Evolutionary conservation across 2,113 vertebrate species (phyloP).

Genomic region (Myotis lucifugus): DNA sequence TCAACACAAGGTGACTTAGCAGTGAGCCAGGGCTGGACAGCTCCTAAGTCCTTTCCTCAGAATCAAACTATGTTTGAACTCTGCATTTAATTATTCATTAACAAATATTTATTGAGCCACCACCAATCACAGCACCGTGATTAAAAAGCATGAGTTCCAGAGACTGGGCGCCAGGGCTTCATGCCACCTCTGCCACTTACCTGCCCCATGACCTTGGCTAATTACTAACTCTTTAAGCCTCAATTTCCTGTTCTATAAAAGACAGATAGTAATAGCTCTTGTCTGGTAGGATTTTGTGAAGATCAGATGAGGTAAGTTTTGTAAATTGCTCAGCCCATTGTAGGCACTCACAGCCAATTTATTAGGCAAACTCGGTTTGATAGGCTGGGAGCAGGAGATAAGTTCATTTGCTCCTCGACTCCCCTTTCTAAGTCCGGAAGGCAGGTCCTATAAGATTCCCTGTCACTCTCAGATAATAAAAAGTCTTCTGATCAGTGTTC

Average conservation of each 20-base stretch:
- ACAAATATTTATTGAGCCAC: not conserved
- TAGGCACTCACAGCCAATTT: not conserved
- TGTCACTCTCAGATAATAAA: constrained; percentile 31
- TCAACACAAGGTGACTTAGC: not conserved
- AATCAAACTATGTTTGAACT: not conserved
- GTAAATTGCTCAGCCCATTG: not conserved
- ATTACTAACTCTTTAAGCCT: not conserved
- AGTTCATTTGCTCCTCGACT: not conserved
- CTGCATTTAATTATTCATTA: constrained; percentile 11
- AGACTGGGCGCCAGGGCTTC: not conserved
- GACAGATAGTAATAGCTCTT: not conserved
- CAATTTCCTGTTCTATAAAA: not conserved
- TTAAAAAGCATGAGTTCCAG: not conserved
- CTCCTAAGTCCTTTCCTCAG: not conserved
- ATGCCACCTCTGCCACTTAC: not conserved
- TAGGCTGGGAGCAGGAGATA: not conserved
- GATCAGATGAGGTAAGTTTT: not conserved
- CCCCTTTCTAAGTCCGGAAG: not conserved
- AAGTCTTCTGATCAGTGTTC: constrained; percentile 24
- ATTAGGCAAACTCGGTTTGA: not conserved
- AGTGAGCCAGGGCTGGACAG: not conserved
- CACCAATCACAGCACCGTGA: not conserved
- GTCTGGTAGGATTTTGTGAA: not conserved
- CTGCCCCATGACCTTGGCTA: not conserved
- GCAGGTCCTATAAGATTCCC: not conserved